phyloP scores from a whole-genome alignment of 2,888 invertebrate species.

The Acanthosoma haemorrhoidale region DNA sequence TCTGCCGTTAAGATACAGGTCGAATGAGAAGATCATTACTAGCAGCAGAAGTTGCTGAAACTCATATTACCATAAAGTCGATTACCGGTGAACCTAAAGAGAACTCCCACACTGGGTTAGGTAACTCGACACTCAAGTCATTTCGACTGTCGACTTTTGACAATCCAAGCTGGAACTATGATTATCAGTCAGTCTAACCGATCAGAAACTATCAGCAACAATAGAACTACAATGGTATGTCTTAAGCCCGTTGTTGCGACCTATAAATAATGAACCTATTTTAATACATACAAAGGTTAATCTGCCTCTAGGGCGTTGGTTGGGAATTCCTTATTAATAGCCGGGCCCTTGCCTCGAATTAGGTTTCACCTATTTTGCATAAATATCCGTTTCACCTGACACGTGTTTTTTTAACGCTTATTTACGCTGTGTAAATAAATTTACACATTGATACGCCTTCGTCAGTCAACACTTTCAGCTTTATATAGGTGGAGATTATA shows the following conservation, averaged over 20 bases:
- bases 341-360: neutral
- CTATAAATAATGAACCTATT: neutral
- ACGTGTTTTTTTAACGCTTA: neutral
- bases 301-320: neutral
- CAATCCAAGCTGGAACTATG: too few relatives aligned
- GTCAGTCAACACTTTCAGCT: neutral
- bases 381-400: conserved; percentile 1
- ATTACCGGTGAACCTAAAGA: too few relatives aligned
- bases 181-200: neutral
- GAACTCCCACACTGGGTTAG: too few relatives aligned
- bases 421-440: neutral
- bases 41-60: too few relatives aligned
- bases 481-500: too few relatives aligned
- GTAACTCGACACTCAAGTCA: too few relatives aligned
- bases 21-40: too few relatives aligned
- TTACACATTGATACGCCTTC: neutral
- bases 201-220: too few relatives aligned
- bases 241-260: neutral
- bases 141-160: too few relatives aligned
- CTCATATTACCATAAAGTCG: too few relatives aligned
- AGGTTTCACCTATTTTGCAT: conserved; percentile 8
- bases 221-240: neutral
- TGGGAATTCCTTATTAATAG: neutral
- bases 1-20: too few relatives aligned
- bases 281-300: neutral